Base-by-base conservation (phyloP, 2,888 invertebrate genomes). In the Buathra laborator region DNA sequence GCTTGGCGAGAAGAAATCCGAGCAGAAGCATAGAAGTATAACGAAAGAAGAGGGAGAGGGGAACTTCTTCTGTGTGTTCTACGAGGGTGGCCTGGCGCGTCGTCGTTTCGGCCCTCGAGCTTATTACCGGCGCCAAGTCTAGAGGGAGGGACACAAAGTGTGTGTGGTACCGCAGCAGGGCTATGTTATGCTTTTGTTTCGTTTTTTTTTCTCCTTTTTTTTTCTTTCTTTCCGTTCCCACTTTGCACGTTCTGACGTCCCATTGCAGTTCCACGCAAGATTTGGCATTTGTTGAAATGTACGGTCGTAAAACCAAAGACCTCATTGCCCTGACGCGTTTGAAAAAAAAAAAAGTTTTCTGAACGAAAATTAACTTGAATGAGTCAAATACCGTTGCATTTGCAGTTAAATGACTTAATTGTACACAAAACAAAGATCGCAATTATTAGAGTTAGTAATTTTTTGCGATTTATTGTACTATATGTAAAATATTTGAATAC, bases 71-170 rank as follows among this genome's bases (percentile, higher is more conserved):
- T n/a, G 59, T 68, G 66, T 72, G 72, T 53, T 70, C 84, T 74
- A 77, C 84, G 81, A 81, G 84, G 84, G 81, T 84, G 84, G 84
- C 76, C 84, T 67, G 72, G 67, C 53, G 71, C 37, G 72, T 72
- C 67, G 76, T 68, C 67, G 66, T 81, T 84, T 59, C 51, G 84
- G 53, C 84, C 81, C 84, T 84, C 81, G 72, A 77, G 81, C 84
- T 81, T 81, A 84, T 84, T 84, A 84, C 81, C 84, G 84, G 80
- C 84, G 84, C 84, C 84, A 84, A 84, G 77, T 77, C 84, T 74
- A 59, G 51, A 72, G 62, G 76, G 80, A 56, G 56, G 37, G 66
- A 62, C 75, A 64, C 67, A 68, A 70, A 78, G 70, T 82, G 68
- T 64, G 76, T 80, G 76, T 79, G 74, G 67, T 43, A 74, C 44